Percentiles rank a stretch among this genome's conserved stretches.
These are phyloP conservation scores for Montipora cactus DNA, from an alignment of 64 coral and sea anemone species.

Conservation along the genomic window DNA sequence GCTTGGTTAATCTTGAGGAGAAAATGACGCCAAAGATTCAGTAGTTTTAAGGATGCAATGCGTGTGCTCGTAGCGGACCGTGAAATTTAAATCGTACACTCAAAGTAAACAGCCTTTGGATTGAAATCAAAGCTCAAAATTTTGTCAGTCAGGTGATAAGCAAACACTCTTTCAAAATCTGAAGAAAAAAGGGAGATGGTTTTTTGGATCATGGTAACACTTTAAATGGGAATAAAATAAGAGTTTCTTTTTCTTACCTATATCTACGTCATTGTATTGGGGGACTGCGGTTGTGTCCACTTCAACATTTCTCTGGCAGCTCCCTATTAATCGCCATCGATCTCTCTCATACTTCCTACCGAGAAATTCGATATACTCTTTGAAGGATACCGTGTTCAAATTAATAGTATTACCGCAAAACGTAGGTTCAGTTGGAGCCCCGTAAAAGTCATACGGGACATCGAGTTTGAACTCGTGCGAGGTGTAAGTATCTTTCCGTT, in stretches of 20 bases:
- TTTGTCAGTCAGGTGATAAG: too few relatives aligned
- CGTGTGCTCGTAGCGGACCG: not conserved
- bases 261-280: constrained; percentile 62
- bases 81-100: too few relatives aligned
- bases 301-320: constrained; percentile 59
- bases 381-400: constrained; percentile 67
- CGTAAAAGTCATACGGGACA: constrained; percentile 71
- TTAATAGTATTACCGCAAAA: constrained; percentile 81
- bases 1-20: too few relatives aligned
- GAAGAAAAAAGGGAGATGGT: too few relatives aligned
- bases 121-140: too few relatives aligned
- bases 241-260: constrained; percentile 5
- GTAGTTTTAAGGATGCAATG: not conserved
- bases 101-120: too few relatives aligned
- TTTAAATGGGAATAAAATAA: not conserved
- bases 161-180: too few relatives aligned
- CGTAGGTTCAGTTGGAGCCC: constrained; percentile 31
- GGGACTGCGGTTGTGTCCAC: constrained; percentile 61
- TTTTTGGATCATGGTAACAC: too few relatives aligned
- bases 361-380: constrained; percentile 42
- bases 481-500: constrained; percentile 37
- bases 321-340: not conserved
- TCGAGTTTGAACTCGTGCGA: constrained; percentile 64
- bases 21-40: too few relatives aligned
- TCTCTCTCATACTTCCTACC: constrained; percentile 22